Conservation (phyloP, 2,797 vertebrate species). For the Phoebastria nigripes region DNA sequence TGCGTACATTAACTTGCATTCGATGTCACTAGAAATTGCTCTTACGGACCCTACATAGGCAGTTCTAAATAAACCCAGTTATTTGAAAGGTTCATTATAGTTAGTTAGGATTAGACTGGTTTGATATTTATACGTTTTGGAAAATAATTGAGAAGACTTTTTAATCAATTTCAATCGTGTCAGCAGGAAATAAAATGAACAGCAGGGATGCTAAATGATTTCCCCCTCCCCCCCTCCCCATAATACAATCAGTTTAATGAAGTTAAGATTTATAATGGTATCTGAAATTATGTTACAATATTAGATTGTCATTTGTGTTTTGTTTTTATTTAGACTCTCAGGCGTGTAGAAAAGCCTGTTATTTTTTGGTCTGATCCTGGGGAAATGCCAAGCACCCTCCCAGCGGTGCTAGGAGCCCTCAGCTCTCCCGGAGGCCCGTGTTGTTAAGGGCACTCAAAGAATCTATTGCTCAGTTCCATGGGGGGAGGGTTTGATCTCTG, state of each 20-base stretch:
- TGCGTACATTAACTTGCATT: not conserved
- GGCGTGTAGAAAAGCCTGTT: not conserved
- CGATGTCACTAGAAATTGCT: not conserved
- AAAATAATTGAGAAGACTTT: slow-evolving; percentile 35
- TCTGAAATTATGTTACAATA: not conserved
- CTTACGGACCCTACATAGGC: not conserved
- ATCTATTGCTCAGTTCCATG: not conserved
- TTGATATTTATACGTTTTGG: slow-evolving; percentile 25
- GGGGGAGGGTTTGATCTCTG: slow-evolving; percentile 5
- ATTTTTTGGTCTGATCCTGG: not conserved
- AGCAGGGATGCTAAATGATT: not conserved
- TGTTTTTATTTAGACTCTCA: not conserved
- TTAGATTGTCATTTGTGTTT: not conserved
- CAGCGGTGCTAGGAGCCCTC: not conserved
- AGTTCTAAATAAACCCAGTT: not conserved
- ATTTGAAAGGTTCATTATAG: not conserved
- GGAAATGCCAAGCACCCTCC: not conserved
- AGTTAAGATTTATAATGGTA: slow-evolving; percentile 23
- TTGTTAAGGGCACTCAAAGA: slow-evolving; percentile 6
- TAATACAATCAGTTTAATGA: slow-evolving; percentile 40
- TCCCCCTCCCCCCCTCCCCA: not conserved
- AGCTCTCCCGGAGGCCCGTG: not conserved
- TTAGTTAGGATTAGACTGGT: not conserved
- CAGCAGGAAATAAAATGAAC: slow-evolving; percentile 52
- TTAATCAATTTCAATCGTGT: slow-evolving; percentile 36